Base-by-base conservation (phyloP, 2,888 invertebrate genomes). In the Anodontia alba region DNA sequence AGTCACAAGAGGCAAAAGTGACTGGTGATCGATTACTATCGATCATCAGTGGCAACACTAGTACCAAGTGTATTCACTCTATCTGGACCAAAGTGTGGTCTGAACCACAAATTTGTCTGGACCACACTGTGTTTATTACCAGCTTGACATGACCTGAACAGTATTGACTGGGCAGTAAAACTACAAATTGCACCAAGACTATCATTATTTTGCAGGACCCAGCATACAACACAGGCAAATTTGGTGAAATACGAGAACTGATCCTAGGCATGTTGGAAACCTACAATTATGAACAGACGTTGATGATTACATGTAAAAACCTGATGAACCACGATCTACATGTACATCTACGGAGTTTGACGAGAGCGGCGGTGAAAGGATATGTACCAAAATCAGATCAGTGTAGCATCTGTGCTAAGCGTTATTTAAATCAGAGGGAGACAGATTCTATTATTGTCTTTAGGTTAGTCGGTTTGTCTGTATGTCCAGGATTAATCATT, bases 261-360 rank as follows among this genome's bases (percentile, higher is more conserved):
- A 94, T 96, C 70, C 94, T 95, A 87, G 95, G 95, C 91, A 97
- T 97, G 95, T 95, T 97, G 83, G 96, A 96, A 26, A 97, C 97
- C 90, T 97, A 97, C 82, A 96, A 96, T 46, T 97, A 97, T 91
- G 97, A 97, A 93, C 96, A 96, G 91, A 96, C 96, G 68, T 95
- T 97, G 89, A 95, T 97, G 87, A 96, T 96, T 87, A 96, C 96
- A 0, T 96, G 96, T 3, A 96, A 96, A 67, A 96, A 96, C 83
- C 94, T 97, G 57, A 95, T 97, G 57, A 96, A 97, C 88, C 95
- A 96, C 74, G 97, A 97, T 95, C 95, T 97, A 72, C 97, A 93
- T 81, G 77, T 90, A 0, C 94, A 95, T 72, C 87, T 95, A 76
- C 88, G 90, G 26, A 90, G 92, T 46, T 87, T 94, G 72, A 92